phyloP scores from a whole-genome alignment of 2,888 invertebrate genomes.

The Falcaria lacertinaria region DNA sequence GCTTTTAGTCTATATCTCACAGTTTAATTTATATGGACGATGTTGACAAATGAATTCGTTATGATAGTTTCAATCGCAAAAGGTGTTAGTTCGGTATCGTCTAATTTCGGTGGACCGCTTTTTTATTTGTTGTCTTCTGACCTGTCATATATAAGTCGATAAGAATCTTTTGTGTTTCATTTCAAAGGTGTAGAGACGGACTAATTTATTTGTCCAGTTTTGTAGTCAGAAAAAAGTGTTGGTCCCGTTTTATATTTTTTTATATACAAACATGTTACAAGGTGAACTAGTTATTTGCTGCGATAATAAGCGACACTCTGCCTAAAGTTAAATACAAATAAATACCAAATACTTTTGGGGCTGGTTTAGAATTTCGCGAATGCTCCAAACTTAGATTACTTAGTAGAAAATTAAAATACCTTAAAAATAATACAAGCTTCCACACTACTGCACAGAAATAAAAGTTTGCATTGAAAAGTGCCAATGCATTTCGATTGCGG shows the following conservation, averaged over 20 bases:
- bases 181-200: constrained; percentile 32
- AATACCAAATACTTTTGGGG: too few relatives aligned
- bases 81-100: constrained; percentile 44
- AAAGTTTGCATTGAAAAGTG: neutral
- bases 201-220: constrained; percentile 43
- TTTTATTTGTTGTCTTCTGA: constrained; percentile 30
- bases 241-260: constrained; percentile 9
- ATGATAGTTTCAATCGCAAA: constrained; percentile 42
- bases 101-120: constrained; percentile 26
- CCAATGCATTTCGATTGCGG: constrained; percentile 5
- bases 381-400: too few relatives aligned
- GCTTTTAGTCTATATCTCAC: constrained; percentile 66
- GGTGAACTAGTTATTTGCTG: neutral
- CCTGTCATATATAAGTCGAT: constrained; percentile 48
- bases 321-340: too few relatives aligned
- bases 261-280: neutral
- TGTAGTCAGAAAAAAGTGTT: constrained; percentile 30
- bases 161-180: constrained; percentile 39
- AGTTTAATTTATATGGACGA: constrained; percentile 54
- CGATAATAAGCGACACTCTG: too few relatives aligned
- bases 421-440: neutral
- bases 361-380: too few relatives aligned
- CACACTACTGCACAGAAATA: constrained; percentile 1
- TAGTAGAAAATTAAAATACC: neutral
- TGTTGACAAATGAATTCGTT: constrained; percentile 58